phyloP scores from a whole-genome alignment of 1,140 invertebrate species.

The Diploscapter pachys region DNA sequence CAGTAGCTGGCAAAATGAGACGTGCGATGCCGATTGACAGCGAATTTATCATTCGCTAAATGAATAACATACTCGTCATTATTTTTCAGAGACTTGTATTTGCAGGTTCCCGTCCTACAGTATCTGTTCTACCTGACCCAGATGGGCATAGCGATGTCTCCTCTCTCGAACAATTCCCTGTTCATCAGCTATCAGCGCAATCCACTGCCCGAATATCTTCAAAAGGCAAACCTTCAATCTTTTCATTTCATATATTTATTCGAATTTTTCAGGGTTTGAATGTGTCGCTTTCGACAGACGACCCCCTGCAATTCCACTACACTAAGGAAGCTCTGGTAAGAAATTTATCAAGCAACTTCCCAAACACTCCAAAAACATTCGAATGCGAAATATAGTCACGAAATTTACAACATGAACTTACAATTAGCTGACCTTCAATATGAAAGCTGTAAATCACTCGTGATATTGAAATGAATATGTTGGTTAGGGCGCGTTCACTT shows the following conservation, averaged over 20 bases:
- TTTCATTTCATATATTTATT: background rate
- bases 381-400: too few relatives aligned
- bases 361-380: too few relatives aligned
- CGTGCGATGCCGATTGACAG: background rate
- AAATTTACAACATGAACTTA: too few relatives aligned
- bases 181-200: constrained; percentile 98
- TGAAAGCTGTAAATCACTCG: too few relatives aligned
- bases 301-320: constrained; percentile 98
- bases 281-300: constrained; percentile 92
- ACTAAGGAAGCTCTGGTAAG: constrained; percentile 90
- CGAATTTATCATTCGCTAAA: background rate
- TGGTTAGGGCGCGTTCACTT: too few relatives aligned
- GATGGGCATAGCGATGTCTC: constrained; percentile 98
- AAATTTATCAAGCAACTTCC: too few relatives aligned
- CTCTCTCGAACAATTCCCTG: constrained; percentile 94
- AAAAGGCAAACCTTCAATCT: constrained; percentile 62
- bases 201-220: constrained; percentile 93
- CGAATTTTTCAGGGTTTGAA: constrained; percentile 75
- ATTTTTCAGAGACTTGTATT: background rate
- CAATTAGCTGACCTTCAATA: too few relatives aligned
- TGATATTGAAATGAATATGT: too few relatives aligned
- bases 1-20: background rate
- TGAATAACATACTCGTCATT: background rate
- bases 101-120: constrained; percentile 82
- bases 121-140: constrained; percentile 97